Evolutionary conservation across 1,140 invertebrate species (phyloP).

Genomic region (Elysia chlorotica): DNA sequence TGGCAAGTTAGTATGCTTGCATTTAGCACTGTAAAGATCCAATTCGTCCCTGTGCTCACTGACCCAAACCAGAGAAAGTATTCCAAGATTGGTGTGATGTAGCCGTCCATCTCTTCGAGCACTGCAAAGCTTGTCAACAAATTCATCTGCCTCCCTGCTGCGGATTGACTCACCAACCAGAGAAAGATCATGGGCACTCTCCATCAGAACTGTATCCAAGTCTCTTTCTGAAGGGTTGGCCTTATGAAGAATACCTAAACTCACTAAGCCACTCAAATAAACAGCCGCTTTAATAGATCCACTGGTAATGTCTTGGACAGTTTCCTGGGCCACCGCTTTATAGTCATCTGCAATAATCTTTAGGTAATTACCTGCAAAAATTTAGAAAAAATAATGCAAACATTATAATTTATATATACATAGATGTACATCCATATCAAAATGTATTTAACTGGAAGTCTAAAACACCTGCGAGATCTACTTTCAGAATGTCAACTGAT

Average conservation of each 20-base stretch:
- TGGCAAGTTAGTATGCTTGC: slow-evolving; percentile 70
- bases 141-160: slow-evolving; percentile 67
- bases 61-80: slow-evolving; percentile 78
- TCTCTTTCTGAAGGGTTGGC: slow-evolving; percentile 71
- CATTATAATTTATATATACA: too few relatives aligned
- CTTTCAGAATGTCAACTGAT: too few relatives aligned
- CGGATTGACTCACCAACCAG: slow-evolving; percentile 71
- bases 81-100: slow-evolving; percentile 70
- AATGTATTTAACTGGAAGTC: too few relatives aligned
- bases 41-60: slow-evolving; percentile 72
- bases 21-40: slow-evolving; percentile 74
- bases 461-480: too few relatives aligned
- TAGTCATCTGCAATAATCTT: slow-evolving; percentile 59
- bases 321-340: slow-evolving; percentile 58
- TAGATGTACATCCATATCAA: too few relatives aligned
- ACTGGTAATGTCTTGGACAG: slow-evolving; percentile 48
- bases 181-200: slow-evolving; percentile 69
- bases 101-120: slow-evolving; percentile 73
- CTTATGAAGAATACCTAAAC: slow-evolving; percentile 40
- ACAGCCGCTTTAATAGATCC: slow-evolving; percentile 55
- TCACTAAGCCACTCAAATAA: slow-evolving; percentile 38
- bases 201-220: slow-evolving; percentile 69
- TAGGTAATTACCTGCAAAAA: slow-evolving; percentile 48
- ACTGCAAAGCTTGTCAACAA: slow-evolving; percentile 65
- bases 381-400: too few relatives aligned